Base-by-base conservation (phyloP, 2,113 vertebrate genomes). In the Phrynosoma platyrhinos region DNA sequence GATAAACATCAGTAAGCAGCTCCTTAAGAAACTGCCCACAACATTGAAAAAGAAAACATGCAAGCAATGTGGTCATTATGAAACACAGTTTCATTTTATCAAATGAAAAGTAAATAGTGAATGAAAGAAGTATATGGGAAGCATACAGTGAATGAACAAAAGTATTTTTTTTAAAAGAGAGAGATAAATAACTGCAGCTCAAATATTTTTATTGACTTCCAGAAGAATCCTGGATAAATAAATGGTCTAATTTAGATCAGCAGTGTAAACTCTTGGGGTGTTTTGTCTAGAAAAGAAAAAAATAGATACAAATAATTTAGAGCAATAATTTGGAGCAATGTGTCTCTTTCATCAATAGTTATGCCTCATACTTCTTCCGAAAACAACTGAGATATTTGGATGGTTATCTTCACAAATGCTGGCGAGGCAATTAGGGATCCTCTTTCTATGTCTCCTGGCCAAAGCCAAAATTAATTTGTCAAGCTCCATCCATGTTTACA, bases 391-490 rank as follows among this genome's bases (percentile, higher is more conserved):
- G 25, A 10, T 78, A 85, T 40, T 32, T 6, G 27, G 58, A 78
- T 85, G 27, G 25, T 52, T 85, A 64, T 52, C 27, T 86, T 78
- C 42, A 32, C 47, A 69, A 72, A 55, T 23, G 18, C 18, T 74
- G 36, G 20, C 42, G 21, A 42, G 36, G 36, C 55, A 25, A 32
- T 58, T 21, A 74, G 52, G 20, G 23, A 62, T 30, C 16, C 6
- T 55, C n/a, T 62, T 75, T 75, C 83, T 7, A 58, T 58, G 40
- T 76, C 52, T 52, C 47, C 82, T 30, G 58, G 18, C n/a, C 23
- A 2, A 55, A 75, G 52, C 53, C 23, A 75, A 75, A 58, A 84
- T 75, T 58, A 84, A 84, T 84, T 75, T 77, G 84, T 78, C 40
- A 68, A 32, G 18, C 75, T 75, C 32, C 62, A 14, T 85, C 36